Evolutionary conservation across 2,113 vertebrate species (phyloP), one percentile per base, ranked within the genome.

Genomic region (Promerops cafer): DNA sequence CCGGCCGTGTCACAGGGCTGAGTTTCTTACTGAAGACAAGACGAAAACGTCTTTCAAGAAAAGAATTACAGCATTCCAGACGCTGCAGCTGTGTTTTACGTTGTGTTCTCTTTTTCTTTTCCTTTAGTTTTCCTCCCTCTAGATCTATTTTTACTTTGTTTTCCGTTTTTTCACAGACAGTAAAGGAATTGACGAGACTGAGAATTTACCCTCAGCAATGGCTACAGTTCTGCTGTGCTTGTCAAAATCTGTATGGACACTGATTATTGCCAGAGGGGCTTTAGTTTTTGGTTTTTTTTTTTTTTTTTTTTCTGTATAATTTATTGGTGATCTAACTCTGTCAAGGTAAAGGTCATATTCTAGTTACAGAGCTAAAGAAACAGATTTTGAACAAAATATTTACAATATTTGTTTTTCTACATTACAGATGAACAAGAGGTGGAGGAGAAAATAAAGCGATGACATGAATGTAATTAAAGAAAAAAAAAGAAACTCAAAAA

Each of bases 181-280:
- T 72, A 94, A 96, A 97, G 80, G 60, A 97, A 97, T 92, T 97
- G 95, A 96, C 5, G 8, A 96, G 65, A 89, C 79, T 85, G 92
- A 96, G 83, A 96, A 87, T 79, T 97, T 68, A 81, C 86, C 74
- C 45, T 91, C 33, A 93, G 91, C 86, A n/a, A 89, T 59, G 50
- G 71, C 76, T 86, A 33, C 50, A 96, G 72, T 96, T 97, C 86
- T 54, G 70, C 89, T 95, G 76, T 82, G 90, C 84, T 97, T 95
- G 86, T 97, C 94, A 98, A 94, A 97, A 97, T 91, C 88, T 85
- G 69, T 95, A 69, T 76, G 87, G 91, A 93, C 94, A 89, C 90
- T 93, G 95, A 96, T 97, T 96, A 93, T 89, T 61, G 86, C 96
- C 87, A 31, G 60, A 94, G 71, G 90, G 65, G 18, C 8, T 81